Evolutionary conservation across 2,113 vertebrate genomes (phyloP), one percentile per base, ranked within the genome.

Genomic region (Urocolius indicus): DNA sequence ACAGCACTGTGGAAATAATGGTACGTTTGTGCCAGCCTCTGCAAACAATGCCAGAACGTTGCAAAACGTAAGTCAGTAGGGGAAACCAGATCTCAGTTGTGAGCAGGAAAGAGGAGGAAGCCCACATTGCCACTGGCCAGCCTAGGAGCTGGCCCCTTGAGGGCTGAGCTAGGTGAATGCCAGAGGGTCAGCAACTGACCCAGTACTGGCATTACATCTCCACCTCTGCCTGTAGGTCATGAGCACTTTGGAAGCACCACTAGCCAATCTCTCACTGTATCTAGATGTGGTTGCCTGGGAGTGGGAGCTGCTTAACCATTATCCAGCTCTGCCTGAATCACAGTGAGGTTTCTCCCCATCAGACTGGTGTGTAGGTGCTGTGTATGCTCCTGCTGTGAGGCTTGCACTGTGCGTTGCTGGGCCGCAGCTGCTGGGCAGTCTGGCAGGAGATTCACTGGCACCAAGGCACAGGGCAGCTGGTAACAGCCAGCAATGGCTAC

Each of bases 171-270:
- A 22, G 16, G 17, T 38, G 41, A 19, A 9, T 8, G 32, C 20
- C 4, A 2, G 24, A 7, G 5, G 27, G 24, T 13, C 7, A 49
- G 57, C 46, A 19, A 3, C 7, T 14, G 29, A 46, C 6, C 10
- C 6, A 34, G 29, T 0, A 0, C 34, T 24, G 20, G 11, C 4
- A 1, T 38, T 1, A 0, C 29, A 43, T 15, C 36, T 69, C 32
- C 36, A 38, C 4, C 16, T 68, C 45, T 63, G 34, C n/a, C 49
- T 58, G 19, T 11, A 49, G 41, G 11, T 27, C 29, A 27, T 0
- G 0, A 48, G 45, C 8, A 8, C 16, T 66, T 49, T 27, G 27
- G 38, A 79, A 30, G n/a, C n/a, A 21, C 5, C 24, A 9, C 27
- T 79, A 15, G 49, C 38, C 26, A n/a, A 34, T 4, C 15, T 32